Conservation (phyloP, 2,797 vertebrate genomes). For the Myripristis murdjan region DNA sequence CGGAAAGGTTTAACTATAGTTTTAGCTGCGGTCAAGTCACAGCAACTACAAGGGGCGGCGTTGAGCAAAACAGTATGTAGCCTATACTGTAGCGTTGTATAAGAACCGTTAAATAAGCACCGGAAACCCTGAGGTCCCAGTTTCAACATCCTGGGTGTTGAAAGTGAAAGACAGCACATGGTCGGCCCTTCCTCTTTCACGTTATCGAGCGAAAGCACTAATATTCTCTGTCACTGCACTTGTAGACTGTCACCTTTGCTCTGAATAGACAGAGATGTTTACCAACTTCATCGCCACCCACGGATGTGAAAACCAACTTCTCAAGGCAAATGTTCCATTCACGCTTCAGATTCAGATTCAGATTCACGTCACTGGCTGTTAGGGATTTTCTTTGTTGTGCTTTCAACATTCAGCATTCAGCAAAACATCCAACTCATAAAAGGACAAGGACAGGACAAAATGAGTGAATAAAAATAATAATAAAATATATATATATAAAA, state of each 20-base stretch:
- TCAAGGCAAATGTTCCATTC: background rate
- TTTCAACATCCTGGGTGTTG: conserved; percentile 59
- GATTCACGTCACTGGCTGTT: background rate
- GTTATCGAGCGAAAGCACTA: background rate
- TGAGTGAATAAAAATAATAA: too few relatives aligned
- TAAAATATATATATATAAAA: too few relatives aligned
- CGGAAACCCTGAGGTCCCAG: conserved; percentile 67
- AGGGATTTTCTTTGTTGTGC: background rate
- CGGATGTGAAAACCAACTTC: background rate
- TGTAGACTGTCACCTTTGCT: background rate
- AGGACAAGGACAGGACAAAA: too few relatives aligned
- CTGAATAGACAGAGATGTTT: background rate
- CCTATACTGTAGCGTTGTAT: background rate
- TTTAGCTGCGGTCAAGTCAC: background rate
- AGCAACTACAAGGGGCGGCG: background rate
- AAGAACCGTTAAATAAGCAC: conserved; percentile 30
- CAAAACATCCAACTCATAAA: too few relatives aligned
- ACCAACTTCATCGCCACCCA: background rate
- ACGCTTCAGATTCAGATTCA: too few relatives aligned
- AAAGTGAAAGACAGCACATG: conserved; percentile 25
- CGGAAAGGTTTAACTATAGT: background rate
- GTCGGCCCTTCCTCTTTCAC: conserved; percentile 68
- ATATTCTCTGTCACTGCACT: background rate
- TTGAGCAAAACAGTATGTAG: conserved; percentile 21
- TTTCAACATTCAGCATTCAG: too few relatives aligned